Evolutionary conservation across 2,797 vertebrate species (phyloP).

Genomic region (Acanthurus lineatus): DNA sequence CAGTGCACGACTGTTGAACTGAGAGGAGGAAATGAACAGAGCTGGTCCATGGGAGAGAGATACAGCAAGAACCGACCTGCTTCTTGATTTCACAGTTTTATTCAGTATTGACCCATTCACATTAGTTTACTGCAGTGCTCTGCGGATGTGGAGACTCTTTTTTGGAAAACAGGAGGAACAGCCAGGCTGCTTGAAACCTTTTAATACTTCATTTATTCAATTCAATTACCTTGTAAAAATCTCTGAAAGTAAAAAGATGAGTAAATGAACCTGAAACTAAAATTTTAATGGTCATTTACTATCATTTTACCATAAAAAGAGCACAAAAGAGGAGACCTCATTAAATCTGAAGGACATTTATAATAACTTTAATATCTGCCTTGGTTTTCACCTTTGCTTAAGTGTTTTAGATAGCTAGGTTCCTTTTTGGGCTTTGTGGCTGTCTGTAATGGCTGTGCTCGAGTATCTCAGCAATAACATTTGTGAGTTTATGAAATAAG

Average conservation of each 20-base stretch:
- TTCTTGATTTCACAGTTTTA: neutral
- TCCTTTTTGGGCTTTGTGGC: neutral
- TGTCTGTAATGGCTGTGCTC: neutral
- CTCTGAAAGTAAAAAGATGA: neutral
- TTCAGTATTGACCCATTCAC: neutral
- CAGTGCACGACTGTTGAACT: neutral
- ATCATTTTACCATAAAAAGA: neutral
- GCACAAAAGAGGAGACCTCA: neutral
- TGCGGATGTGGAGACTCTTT: neutral
- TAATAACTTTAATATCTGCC: neutral
- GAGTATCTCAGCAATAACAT: slow-evolving; percentile 1
- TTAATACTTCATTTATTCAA: neutral
- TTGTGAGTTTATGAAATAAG: slow-evolving; percentile 21
- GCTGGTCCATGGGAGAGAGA: neutral
- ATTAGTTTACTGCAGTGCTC: neutral
- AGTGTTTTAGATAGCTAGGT: neutral
- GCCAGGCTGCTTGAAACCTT: neutral
- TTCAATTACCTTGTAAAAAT: neutral
- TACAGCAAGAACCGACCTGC: neutral
- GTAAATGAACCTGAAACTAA: neutral
- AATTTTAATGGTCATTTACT: neutral
- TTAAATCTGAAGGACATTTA: slow-evolving; percentile 5
- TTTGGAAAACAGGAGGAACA: neutral
- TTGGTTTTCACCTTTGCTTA: slow-evolving; percentile 9
- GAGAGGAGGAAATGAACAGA: neutral